These are phyloP conservation scores for Limnodromus scolopaceus DNA, from an alignment of 2,797 vertebrate species.

Conservation along the genomic window DNA sequence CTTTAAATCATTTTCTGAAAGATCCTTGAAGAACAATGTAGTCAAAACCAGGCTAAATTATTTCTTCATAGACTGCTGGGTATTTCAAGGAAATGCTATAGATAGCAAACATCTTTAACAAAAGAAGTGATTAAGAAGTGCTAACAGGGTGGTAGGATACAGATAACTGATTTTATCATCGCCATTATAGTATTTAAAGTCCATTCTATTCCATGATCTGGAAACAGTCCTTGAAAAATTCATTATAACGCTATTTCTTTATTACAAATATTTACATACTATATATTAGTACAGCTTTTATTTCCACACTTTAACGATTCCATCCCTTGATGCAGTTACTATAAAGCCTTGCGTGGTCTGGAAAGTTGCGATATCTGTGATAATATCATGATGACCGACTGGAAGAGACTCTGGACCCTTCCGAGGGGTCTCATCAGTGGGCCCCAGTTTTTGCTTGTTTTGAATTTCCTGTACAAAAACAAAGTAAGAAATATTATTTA, in stretches of 20 bases:
- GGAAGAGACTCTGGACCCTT: slow-evolving; percentile 94
- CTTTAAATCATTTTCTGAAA: background rate
- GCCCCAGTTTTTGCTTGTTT: slow-evolving; percentile 93
- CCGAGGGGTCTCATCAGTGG: slow-evolving; percentile 90
- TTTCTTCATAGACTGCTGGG: background rate
- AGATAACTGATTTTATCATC: background rate
- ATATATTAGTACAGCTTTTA: slow-evolving; percentile 63
- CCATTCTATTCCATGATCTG: slow-evolving; percentile 43
- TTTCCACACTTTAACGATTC: slow-evolving; percentile 99
- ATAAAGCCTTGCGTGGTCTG: slow-evolving; percentile 99
- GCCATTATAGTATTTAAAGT: slow-evolving; percentile 2
- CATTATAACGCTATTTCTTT: slow-evolving; percentile 50
- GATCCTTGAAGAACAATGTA: background rate
- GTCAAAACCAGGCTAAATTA: background rate
- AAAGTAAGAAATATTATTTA: background rate
- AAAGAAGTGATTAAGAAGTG: slow-evolving; percentile 35
- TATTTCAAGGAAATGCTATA: background rate
- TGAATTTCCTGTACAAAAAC: slow-evolving; percentile 90
- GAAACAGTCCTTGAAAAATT: slow-evolving; percentile 60
- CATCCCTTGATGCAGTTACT: slow-evolving; percentile 94
- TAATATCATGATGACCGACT: slow-evolving; percentile 95
- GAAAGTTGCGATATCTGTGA: slow-evolving; percentile 96
- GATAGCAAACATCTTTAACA: slow-evolving; percentile 1
- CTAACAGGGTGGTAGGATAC: background rate
- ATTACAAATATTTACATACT: slow-evolving; percentile 74